A percentile compares a stretch with the other conserved stretches of the same genome.
Evolutionary conservation across 1,140 invertebrate species (phyloP).

Genomic region (Drosophila navojoa): DNA sequence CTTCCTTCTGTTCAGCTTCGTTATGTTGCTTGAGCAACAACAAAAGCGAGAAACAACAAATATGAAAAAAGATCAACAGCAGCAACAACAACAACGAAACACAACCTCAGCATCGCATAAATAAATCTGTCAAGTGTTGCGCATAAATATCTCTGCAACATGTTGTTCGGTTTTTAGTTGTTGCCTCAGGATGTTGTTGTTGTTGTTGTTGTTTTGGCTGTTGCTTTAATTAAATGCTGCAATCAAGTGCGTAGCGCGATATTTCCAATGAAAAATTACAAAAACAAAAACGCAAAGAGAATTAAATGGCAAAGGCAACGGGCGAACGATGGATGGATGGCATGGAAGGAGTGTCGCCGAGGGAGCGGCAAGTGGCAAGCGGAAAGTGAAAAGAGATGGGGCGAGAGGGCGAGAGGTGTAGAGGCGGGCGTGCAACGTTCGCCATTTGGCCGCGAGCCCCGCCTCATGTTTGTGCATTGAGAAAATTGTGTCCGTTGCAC

Average conservation of each 20-base stretch:
- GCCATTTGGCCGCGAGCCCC: slow-evolving; percentile 64
- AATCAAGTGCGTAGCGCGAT: slow-evolving; percentile 82
- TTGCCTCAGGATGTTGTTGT: slow-evolving; percentile 64
- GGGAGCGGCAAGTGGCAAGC: not conserved
- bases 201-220: slow-evolving; percentile 46
- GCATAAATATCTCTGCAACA: slow-evolving; percentile 80
- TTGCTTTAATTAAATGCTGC: slow-evolving; percentile 81
- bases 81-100: slow-evolving; percentile 19
- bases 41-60: slow-evolving; percentile 7
- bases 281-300: slow-evolving; percentile 31
- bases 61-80: not conserved
- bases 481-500: slow-evolving; percentile 79
- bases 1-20: slow-evolving; percentile 8
- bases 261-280: slow-evolving; percentile 81
- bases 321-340: not conserved
- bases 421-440: slow-evolving; percentile 1
- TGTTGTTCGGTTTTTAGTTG: slow-evolving; percentile 75
- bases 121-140: slow-evolving; percentile 82
- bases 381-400: not conserved
- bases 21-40: slow-evolving; percentile 28
- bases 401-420: slow-evolving; percentile 2
- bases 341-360: not conserved
- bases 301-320: slow-evolving; percentile 64
- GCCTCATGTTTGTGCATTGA: slow-evolving; percentile 75
- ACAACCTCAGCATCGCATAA: slow-evolving; percentile 67